These are phyloP conservation scores for Amphipyra tragopoginis DNA, from an alignment of 2,888 invertebrate species.

Conservation along the genomic window DNA sequence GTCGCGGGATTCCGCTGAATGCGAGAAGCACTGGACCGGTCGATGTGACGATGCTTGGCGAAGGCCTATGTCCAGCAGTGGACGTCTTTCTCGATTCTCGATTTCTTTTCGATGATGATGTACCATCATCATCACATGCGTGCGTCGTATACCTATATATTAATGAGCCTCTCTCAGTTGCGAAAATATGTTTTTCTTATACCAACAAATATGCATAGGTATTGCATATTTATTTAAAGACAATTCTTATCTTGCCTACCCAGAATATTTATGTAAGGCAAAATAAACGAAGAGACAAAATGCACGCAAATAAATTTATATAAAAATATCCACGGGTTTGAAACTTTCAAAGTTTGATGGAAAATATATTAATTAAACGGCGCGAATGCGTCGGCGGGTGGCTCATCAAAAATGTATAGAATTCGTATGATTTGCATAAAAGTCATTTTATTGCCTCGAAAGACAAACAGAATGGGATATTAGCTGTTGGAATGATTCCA, in stretches of 20 bases:
- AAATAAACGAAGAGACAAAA: constrained; percentile 31
- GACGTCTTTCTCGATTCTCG: no score
- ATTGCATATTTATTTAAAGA: neutral
- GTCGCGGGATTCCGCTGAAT: no score
- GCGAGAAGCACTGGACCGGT: no score
- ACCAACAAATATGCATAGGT: neutral
- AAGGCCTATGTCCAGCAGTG: no score
- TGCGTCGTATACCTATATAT: no score
- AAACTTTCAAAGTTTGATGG: constrained; percentile 82
- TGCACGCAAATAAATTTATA: constrained; percentile 56
- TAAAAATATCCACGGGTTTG: constrained; percentile 68
- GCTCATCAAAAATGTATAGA: constrained; percentile 90
- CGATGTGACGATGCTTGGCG: no score
- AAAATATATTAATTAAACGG: constrained; percentile 88
- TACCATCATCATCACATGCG: no score
- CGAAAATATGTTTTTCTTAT: no score
- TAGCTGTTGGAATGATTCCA: constrained; percentile 86
- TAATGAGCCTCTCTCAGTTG: no score
- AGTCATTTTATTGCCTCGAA: constrained; percentile 90
- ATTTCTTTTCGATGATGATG: no score
- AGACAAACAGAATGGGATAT: constrained; percentile 90
- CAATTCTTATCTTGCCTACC: neutral
- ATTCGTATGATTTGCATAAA: constrained; percentile 90
- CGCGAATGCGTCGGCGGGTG: constrained; percentile 78
- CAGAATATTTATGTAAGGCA: constrained; percentile 27